Conservation (phyloP, 2,797 vertebrate species). For the Lates japonicus region DNA sequence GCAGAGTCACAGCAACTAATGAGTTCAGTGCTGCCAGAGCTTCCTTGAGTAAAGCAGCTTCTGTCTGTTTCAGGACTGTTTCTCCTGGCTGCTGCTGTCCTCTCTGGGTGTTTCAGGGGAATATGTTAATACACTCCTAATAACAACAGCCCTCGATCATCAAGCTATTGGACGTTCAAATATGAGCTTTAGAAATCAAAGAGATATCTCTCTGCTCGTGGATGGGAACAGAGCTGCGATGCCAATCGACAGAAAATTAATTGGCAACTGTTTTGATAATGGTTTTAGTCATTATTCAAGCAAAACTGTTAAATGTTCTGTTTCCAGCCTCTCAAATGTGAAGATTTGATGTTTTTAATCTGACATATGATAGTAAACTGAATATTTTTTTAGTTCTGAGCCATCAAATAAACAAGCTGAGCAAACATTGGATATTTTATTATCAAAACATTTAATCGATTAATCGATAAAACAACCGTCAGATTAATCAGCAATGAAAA, state of each 20-base stretch:
- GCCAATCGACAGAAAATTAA: neutral
- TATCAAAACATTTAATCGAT: neutral
- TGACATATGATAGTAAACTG: neutral
- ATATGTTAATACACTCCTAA: neutral
- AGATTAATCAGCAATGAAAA: neutral
- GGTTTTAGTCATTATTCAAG: neutral
- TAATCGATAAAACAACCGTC: neutral
- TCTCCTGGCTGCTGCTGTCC: neutral
- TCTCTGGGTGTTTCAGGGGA: neutral
- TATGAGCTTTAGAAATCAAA: conserved; percentile 11
- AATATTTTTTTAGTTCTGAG: neutral
- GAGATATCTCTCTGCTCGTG: neutral
- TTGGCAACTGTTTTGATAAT: neutral
- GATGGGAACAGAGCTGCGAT: neutral
- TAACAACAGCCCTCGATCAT: conserved; percentile 6
- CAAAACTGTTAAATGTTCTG: neutral
- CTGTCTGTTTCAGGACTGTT: neutral
- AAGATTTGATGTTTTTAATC: conserved; percentile 6
- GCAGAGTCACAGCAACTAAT: neutral
- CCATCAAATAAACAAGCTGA: neutral
- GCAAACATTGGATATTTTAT: neutral
- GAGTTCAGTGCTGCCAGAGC: neutral
- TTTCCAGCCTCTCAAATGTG: conserved; percentile 1
- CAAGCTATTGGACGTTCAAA: neutral
- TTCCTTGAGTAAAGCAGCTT: conserved; percentile 13